Percentiles rank a stretch among this genome's conserved stretches.
phyloP scores from a whole-genome alignment of 1,140 invertebrate genomes.

The Camponotus pennsylvanicus region DNA sequence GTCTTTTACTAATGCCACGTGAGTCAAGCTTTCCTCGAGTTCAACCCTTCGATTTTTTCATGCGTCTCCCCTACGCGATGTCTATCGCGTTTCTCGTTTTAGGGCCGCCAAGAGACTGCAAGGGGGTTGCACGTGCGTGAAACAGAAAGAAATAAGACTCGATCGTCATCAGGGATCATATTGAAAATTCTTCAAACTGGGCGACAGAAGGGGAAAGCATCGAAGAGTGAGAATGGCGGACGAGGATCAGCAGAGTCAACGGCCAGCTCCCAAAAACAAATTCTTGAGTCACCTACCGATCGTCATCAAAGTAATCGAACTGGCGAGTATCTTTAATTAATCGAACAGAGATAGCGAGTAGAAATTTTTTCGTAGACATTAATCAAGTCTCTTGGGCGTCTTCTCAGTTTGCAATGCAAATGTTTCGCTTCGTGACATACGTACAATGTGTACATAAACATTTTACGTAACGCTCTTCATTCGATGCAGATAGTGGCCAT shows the following conservation, averaged over 20 bases:
- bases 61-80: conserved; percentile 50
- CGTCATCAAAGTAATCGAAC: conserved; percentile 83
- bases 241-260: conserved; percentile 79
- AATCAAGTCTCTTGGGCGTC: not conserved
- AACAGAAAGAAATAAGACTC: conserved; percentile 22
- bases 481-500: conserved; percentile 84
- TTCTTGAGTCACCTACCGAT: conserved; percentile 80
- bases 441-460: too few relatives aligned
- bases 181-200: conserved; percentile 81
- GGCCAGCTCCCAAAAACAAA: conserved; percentile 78
- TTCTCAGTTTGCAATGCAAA: too few relatives aligned
- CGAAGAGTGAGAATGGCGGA: conserved; percentile 85
- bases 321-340: conserved; percentile 80
- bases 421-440: not conserved
- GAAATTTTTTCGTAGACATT: not conserved
- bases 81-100: conserved; percentile 52
- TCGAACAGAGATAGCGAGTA: not conserved
- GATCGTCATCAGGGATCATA: conserved; percentile 60
- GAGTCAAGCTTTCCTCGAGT: not conserved
- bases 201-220: conserved; percentile 83
- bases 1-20: not conserved
- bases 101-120: conserved; percentile 55
- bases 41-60: conserved; percentile 33
- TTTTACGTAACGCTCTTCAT: conserved; percentile 19
- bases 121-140: not conserved